Evolutionary conservation across 2,888 invertebrate genomes (phyloP), one percentile per base, ranked within the genome.

Genomic region (Sminthurides aquaticus): DNA sequence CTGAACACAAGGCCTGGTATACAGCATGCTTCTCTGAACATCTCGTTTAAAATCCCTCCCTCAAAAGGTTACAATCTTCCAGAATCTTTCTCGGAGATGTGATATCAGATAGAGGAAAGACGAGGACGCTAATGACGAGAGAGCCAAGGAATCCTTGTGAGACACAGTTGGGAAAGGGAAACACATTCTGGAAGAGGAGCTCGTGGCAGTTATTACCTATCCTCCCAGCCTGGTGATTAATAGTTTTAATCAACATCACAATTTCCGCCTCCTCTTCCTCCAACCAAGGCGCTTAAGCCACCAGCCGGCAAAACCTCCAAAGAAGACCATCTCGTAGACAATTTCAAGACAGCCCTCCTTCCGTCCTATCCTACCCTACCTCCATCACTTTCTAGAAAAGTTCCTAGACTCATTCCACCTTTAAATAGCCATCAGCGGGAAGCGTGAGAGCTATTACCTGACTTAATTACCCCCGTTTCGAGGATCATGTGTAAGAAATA

Each of bases 181-280:
- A 65, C 62, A 58, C 60, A n/a, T n/a, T n/a, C n/a, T n/a, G n/a
- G n/a, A n/a, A n/a, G n/a, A 68, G 67, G 60, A 61, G 68, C 65
- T 59, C 65, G 63, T 69, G 69, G 68, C 65, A 63, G 66, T 71
- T 71, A 71, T 71, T 71, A 71, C 69, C 65, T 69, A 64, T 67
- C 69, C 69, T 63, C 68, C 67, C 65, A 65, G 64, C 63, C 65
- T 65, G 60, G 70, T 75, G 75, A 74, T 75, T 75, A 74, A 75
- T 74, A 71, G 75, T 75, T 75, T 75, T 75, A 75, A 75, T 75
- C 75, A 75, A 74, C 71, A 69, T 69, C 67, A 60, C 69, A 67
- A 69, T 71, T 71, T 71, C 69, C 71, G 71, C 68, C 69, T 69
- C 43, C 43, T 34, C 43, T 5, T 34, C 43, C 43, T 34, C 43